Conservation (phyloP, 2,888 invertebrate genomes). For the Drepana falcataria region DNA sequence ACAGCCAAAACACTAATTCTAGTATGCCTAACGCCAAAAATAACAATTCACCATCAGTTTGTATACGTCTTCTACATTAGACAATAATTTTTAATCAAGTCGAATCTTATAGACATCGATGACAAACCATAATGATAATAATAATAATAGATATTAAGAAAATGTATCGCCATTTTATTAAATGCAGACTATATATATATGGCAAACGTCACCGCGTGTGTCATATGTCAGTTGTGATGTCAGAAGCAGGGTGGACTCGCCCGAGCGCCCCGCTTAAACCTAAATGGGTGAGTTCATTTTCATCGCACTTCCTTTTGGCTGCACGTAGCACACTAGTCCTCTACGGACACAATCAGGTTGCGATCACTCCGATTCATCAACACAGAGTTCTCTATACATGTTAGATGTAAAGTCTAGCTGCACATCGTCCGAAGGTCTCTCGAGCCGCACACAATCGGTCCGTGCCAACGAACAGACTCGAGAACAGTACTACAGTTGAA, state of each 20-base stretch:
- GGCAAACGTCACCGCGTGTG: slow-evolving; percentile 22
- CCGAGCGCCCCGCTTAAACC: background rate
- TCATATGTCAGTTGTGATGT: slow-evolving; percentile 18
- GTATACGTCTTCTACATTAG: slow-evolving; percentile 5
- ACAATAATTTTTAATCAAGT: background rate
- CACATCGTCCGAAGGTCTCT: too few relatives aligned
- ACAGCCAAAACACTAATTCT: slow-evolving; percentile 40
- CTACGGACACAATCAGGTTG: too few relatives aligned
- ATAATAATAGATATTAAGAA: background rate
- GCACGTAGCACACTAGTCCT: background rate
- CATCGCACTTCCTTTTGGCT: background rate
- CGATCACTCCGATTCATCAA: too few relatives aligned
- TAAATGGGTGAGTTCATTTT: background rate
- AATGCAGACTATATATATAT: slow-evolving; percentile 40
- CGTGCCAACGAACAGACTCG: too few relatives aligned
- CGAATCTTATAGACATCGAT: background rate
- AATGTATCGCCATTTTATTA: slow-evolving; percentile 16
- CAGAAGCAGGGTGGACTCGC: background rate
- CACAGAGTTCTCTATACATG: too few relatives aligned
- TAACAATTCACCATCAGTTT: slow-evolving; percentile 1
- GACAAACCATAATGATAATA: background rate
- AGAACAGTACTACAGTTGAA: too few relatives aligned
- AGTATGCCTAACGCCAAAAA: slow-evolving; percentile 18
- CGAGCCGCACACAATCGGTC: too few relatives aligned
- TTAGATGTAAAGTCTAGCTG: too few relatives aligned